Evolutionary conservation across 2,113 vertebrate species (phyloP).

Genomic region (Microtus ochrogaster): DNA sequence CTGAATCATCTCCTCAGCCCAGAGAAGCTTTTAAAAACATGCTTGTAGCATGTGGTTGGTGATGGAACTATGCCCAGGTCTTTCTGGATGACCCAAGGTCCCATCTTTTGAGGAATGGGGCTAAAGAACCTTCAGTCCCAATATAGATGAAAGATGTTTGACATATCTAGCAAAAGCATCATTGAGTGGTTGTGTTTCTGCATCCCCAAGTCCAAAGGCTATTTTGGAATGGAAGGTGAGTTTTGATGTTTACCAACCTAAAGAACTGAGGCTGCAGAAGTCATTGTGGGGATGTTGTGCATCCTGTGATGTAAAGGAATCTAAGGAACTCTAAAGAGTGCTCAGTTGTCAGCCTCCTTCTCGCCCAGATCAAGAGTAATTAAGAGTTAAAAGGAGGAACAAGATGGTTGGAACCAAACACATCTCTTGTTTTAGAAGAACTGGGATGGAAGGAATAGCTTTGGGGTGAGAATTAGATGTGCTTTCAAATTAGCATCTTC

Average conservation of each 20-base stretch:
- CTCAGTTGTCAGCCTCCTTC: not conserved
- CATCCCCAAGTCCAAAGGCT: not conserved
- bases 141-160: not conserved
- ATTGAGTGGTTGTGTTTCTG: not conserved
- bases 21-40: not conserved
- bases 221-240: not conserved
- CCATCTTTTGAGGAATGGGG: accelerated
- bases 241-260: not conserved
- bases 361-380: not conserved
- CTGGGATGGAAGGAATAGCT: not conserved
- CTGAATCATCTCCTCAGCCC: not conserved
- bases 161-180: not conserved
- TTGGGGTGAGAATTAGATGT: not conserved
- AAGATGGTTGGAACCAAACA: not conserved
- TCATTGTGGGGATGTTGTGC: not conserved
- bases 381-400: conserved; percentile 32
- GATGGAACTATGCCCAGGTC: not conserved
- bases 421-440: not conserved
- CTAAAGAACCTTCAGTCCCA: not conserved
- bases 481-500: not conserved
- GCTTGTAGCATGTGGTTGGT: not conserved
- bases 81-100: not conserved
- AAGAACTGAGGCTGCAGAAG: not conserved
- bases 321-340: not conserved
- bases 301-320: not conserved